Conservation (phyloP, 2,113 vertebrate genomes). For the Pelusios castaneus region DNA sequence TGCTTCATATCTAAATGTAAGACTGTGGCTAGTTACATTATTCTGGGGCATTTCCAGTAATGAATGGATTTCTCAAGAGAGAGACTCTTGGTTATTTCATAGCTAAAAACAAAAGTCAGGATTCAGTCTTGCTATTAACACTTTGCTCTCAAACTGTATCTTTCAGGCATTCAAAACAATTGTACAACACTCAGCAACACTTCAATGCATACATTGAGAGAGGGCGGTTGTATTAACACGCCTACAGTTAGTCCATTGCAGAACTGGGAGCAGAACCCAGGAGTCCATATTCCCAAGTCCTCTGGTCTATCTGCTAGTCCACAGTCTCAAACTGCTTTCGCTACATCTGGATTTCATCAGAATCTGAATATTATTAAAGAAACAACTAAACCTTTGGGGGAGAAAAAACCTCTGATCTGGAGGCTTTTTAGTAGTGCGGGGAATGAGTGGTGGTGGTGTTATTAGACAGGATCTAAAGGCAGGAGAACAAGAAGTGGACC, state of each 20-base stretch:
- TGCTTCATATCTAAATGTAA: not conserved
- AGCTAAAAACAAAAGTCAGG: not conserved
- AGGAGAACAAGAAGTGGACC: not conserved
- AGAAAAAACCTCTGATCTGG: conserved; percentile 19
- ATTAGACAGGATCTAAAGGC: conserved; percentile 41
- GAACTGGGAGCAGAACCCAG: not conserved
- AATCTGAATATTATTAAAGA: not conserved
- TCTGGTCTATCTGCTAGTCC: not conserved
- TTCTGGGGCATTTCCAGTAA: not conserved
- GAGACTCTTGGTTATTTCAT: not conserved
- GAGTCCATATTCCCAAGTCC: not conserved
- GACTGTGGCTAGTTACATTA: not conserved
- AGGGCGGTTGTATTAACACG: not conserved
- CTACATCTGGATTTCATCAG: conserved; percentile 42
- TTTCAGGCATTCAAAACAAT: not conserved
- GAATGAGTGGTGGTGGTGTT: not conserved
- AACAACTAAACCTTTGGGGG: not conserved
- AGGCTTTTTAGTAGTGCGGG: conserved; percentile 1
- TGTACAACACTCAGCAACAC: not conserved
- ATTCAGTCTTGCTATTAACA: not conserved
- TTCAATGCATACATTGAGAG: not conserved
- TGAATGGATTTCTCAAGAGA: not conserved
- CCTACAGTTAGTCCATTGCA: not conserved
- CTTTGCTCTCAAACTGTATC: not conserved
- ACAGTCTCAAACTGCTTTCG: not conserved